Percentiles rank a stretch among this genome's conserved stretches.
Evolutionary conservation across 1,140 invertebrate species (phyloP).

Genomic region (Drosophila chauvacae): DNA sequence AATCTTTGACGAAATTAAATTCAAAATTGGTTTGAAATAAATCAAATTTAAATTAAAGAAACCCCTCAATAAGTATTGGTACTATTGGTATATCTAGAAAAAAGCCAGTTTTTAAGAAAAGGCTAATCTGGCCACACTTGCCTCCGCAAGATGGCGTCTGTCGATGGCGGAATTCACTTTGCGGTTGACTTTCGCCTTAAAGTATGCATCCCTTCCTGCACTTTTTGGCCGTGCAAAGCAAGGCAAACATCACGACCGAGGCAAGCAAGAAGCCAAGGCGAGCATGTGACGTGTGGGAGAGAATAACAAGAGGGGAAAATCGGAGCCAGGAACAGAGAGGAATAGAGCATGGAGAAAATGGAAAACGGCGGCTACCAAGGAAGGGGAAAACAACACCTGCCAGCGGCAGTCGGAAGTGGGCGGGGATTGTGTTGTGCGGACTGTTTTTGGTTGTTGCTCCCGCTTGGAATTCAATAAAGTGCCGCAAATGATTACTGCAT

Average conservation of each 20-base stretch:
- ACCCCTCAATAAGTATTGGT: background rate
- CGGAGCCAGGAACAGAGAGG: conserved; percentile 13
- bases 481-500: conserved; percentile 60
- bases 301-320: conserved; percentile 42
- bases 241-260: conserved; percentile 59
- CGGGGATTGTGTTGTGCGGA: conserved; percentile 37
- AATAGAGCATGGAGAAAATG: conserved; percentile 18
- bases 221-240: conserved; percentile 33
- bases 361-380: conserved; percentile 1
- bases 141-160: conserved; percentile 47
- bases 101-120: background rate
- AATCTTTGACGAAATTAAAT: background rate
- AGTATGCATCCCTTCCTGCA: conserved; percentile 62
- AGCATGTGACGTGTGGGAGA: conserved; percentile 30
- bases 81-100: background rate
- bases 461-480: conserved; percentile 72
- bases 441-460: conserved; percentile 38
- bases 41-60: background rate
- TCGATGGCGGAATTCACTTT: conserved; percentile 73
- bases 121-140: background rate
- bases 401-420: conserved; percentile 36
- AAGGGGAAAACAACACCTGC: conserved; percentile 49
- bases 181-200: conserved; percentile 62
- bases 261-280: conserved; percentile 28
- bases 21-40: background rate